phyloP scores from a whole-genome alignment of 2,113 vertebrate species.

The Neogale vison region DNA sequence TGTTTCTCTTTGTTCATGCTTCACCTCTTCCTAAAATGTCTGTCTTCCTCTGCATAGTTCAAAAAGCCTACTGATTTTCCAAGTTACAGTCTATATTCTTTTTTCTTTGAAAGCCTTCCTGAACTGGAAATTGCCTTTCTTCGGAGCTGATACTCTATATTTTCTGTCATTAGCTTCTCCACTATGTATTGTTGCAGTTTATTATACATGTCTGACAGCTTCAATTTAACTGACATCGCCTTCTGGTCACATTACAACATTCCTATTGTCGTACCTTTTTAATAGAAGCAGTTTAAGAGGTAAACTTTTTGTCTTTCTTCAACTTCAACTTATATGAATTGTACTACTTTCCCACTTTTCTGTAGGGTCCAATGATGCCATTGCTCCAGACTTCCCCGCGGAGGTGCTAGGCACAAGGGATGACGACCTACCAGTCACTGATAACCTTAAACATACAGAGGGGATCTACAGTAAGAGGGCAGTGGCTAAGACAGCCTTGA shows the following conservation, averaged over 20 bases:
- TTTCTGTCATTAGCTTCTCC: background rate
- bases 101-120: background rate
- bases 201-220: background rate
- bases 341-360: constrained; percentile 17
- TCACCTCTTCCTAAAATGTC: background rate
- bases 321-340: background rate
- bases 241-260: background rate
- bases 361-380: constrained; percentile 90
- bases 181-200: background rate
- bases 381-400: constrained; percentile 83
- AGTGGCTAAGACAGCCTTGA: constrained; percentile 39
- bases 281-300: background rate
- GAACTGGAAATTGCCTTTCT: background rate
- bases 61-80: background rate
- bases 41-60: background rate
- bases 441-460: constrained; percentile 82
- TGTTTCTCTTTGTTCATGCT: background rate
- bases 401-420: constrained; percentile 79
- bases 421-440: constrained; percentile 50
- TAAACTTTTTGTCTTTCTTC: background rate
- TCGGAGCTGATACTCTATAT: background rate
- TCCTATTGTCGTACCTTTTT: background rate
- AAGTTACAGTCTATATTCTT: background rate
- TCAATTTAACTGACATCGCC: background rate
- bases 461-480: constrained; percentile 86